Conservation (phyloP, 2,797 vertebrate genomes). For the Cygnus olor region DNA sequence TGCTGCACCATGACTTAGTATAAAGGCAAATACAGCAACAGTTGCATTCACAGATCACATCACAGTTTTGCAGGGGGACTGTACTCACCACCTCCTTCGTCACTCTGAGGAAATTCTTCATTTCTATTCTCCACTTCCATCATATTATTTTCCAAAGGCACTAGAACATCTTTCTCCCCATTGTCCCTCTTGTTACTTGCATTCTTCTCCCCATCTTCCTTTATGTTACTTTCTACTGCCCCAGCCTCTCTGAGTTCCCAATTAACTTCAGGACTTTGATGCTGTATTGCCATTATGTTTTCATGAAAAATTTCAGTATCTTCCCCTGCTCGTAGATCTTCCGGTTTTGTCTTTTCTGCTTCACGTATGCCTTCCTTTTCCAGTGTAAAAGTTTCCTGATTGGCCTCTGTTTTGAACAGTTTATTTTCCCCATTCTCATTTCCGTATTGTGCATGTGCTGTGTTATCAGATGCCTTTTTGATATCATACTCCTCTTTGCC, state of each 20-base stretch:
- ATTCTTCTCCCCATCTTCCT: conserved; percentile 25
- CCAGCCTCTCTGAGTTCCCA: neutral
- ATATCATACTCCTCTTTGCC: neutral
- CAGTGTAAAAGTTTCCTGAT: neutral
- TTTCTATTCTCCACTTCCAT: neutral
- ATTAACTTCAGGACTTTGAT: neutral
- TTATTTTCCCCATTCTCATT: neutral
- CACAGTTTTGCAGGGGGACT: neutral
- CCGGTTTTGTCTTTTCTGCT: neutral
- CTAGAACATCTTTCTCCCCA: neutral
- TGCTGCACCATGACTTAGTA: neutral
- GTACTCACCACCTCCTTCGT: conserved; percentile 74
- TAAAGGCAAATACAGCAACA: neutral
- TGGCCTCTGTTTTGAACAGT: neutral
- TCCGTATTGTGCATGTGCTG: neutral
- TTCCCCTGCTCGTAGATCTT: neutral
- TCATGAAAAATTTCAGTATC: neutral
- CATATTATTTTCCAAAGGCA: neutral
- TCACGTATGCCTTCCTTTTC: neutral
- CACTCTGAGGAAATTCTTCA: neutral
- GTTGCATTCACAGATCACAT: neutral
- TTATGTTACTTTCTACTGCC: conserved; percentile 10
- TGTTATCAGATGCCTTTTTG: neutral
- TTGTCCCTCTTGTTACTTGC: conserved; percentile 23
- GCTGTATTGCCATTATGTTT: neutral